Conservation (phyloP, 2,888 invertebrate species). For the Galeruca laticollis region DNA sequence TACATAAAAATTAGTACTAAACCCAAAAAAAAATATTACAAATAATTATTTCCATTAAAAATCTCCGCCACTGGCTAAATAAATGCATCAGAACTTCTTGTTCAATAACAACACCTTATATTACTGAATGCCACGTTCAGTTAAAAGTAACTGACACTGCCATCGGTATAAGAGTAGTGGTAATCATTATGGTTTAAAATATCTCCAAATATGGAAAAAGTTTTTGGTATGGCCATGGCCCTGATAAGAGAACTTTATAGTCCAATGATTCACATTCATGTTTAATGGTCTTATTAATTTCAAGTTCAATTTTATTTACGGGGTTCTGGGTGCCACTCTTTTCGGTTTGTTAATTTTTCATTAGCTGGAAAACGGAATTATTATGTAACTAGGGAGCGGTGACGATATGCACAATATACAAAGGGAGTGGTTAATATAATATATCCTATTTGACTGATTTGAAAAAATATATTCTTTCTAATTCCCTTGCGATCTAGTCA, state of each 20-base stretch:
- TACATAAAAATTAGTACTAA: background rate
- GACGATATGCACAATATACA: no score
- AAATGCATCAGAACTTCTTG: constrained; percentile 13
- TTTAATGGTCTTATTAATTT: constrained; percentile 3
- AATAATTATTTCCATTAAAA: background rate
- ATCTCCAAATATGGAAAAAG: constrained; percentile 28
- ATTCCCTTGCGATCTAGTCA: no score
- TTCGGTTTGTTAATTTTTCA: background rate
- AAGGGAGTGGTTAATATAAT: background rate
- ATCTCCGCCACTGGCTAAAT: constrained; percentile 1
- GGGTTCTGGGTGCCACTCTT: background rate
- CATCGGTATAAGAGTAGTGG: constrained; percentile 16
- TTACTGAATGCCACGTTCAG: constrained; percentile 11
- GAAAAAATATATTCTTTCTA: background rate
- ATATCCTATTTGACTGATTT: no score
- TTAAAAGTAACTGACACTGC: constrained; percentile 12
- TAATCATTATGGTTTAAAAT: constrained; percentile 3
- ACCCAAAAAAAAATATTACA: background rate
- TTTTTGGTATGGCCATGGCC: constrained; percentile 28
- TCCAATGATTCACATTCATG: constrained; percentile 28
- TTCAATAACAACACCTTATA: constrained; percentile 28
- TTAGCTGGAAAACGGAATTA: background rate
- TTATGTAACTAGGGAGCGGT: background rate
- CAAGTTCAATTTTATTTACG: constrained; percentile 19
- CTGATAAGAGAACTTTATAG: constrained; percentile 21